Evolutionary conservation across 1,140 invertebrate genomes (phyloP).

Genomic region (Ceratoteleas bidentatus): DNA sequence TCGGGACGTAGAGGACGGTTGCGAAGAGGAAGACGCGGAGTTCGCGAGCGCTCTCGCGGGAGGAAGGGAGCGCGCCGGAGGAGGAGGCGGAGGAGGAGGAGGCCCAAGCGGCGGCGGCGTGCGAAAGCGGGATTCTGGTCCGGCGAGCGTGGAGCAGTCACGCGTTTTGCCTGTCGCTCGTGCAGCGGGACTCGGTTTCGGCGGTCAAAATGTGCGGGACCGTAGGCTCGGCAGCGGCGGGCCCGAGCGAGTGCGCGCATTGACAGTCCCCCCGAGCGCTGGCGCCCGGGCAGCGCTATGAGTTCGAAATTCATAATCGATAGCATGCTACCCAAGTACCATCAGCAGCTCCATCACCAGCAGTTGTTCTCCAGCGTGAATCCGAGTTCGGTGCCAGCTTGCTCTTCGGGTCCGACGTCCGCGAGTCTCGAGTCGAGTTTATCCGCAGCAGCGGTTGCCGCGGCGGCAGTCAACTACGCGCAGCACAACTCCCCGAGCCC

Average conservation of each 20-base stretch:
- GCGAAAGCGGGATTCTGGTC: conserved; percentile 64
- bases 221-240: conserved; percentile 54
- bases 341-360: conserved; percentile 89
- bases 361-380: conserved; percentile 83
- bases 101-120: conserved; percentile 75
- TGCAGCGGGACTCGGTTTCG: conserved; percentile 7
- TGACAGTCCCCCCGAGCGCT: conserved; percentile 67
- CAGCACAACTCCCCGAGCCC: conserved; percentile 79
- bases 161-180: conserved; percentile 68
- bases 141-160: conserved; percentile 59
- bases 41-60: neutral
- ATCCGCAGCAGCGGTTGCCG: conserved; percentile 74
- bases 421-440: conserved; percentile 66
- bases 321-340: conserved; percentile 97
- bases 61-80: conserved; percentile 21
- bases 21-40: conserved; percentile 14
- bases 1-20: conserved; percentile 16
- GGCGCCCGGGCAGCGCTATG: conserved; percentile 84
- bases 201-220: conserved; percentile 65
- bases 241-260: conserved; percentile 66
- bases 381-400: conserved; percentile 78
- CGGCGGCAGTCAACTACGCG: conserved; percentile 82
- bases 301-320: conserved; percentile 98
- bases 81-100: conserved; percentile 64
- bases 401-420: conserved; percentile 75